Conservation (phyloP, 1,140 invertebrate species). For the Reticulitermes speratus region DNA sequence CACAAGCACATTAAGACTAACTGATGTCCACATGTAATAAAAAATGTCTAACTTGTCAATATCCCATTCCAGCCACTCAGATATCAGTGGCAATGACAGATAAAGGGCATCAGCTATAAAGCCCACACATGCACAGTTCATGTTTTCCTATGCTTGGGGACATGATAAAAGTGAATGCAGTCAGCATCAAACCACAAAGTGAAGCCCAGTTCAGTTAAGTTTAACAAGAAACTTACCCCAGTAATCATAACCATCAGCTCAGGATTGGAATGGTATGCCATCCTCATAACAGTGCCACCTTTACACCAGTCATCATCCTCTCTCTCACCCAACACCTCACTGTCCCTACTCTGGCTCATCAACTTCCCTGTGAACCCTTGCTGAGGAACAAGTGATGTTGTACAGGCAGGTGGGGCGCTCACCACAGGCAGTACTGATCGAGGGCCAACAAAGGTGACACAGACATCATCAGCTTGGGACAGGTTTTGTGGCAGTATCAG, state of each 20-base stretch:
- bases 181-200: no score
- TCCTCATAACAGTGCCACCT: constrained; percentile 28
- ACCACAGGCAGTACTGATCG: constrained; percentile 25
- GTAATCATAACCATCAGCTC: constrained; percentile 26
- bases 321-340: constrained; percentile 26
- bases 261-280: constrained; percentile 27
- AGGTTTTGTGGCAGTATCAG: constrained; percentile 24
- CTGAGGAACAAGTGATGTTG: not conserved
- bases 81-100: no score
- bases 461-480: constrained; percentile 26
- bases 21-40: no score
- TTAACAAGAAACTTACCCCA: constrained; percentile 17
- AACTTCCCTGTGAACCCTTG: not conserved
- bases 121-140: no score
- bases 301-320: constrained; percentile 30
- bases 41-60: no score
- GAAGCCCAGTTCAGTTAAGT: no score
- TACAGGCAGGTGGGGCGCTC: constrained; percentile 22
- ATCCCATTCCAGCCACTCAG: no score
- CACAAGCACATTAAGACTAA: no score
- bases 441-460: constrained; percentile 31
- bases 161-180: no score
- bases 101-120: no score
- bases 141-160: no score
- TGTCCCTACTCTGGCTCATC: not conserved